Percentiles rank a stretch among this genome's conserved stretches.
Conservation (phyloP, 92 coral and sea anemone genomes). For the Hydrozoanthus gracilis region DNA sequence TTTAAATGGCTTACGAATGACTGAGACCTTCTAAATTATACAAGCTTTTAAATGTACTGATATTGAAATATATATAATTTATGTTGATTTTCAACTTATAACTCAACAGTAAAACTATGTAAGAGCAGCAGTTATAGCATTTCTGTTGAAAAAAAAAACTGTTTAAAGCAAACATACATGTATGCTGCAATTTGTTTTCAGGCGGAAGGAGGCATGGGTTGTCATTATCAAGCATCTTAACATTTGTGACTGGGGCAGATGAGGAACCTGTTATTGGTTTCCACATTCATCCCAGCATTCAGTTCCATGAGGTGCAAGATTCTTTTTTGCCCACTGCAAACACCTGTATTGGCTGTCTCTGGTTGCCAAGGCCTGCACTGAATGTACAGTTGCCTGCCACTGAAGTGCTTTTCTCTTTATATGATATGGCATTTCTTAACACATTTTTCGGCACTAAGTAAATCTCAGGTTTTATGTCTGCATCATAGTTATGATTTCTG, state of each 20-base stretch:
- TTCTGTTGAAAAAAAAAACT: not conserved
- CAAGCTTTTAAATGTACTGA: not conserved
- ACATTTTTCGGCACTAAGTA: slow-evolving; percentile 5
- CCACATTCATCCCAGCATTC: slow-evolving; percentile 29
- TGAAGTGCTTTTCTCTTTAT: slow-evolving; percentile 12
- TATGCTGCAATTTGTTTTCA: not conserved
- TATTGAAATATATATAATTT: not conserved
- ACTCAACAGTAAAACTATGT: not conserved
- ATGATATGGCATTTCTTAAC: slow-evolving; percentile 19
- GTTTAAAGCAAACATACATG: not conserved
- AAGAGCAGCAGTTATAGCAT: not conserved
- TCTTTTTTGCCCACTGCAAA: slow-evolving; percentile 23
- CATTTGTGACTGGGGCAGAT: slow-evolving; percentile 34
- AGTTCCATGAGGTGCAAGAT: slow-evolving; percentile 29
- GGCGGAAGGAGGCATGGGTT: slow-evolving; percentile 2
- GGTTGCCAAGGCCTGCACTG: slow-evolving; percentile 13
- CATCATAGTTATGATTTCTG: too few species aligned
- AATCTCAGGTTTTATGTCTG: too few species aligned
- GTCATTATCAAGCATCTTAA: slow-evolving; percentile 16
- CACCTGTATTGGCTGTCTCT: slow-evolving; percentile 22
- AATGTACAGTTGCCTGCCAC: slow-evolving; percentile 15
- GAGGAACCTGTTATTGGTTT: slow-evolving; percentile 19
- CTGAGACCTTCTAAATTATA: slow-evolving; percentile 4
- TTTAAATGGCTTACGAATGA: not conserved
- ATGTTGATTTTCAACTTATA: not conserved